These are phyloP conservation scores for Drosophila mayaguana DNA, from an alignment of 2,888 invertebrate genomes.

Conservation along the genomic window DNA sequence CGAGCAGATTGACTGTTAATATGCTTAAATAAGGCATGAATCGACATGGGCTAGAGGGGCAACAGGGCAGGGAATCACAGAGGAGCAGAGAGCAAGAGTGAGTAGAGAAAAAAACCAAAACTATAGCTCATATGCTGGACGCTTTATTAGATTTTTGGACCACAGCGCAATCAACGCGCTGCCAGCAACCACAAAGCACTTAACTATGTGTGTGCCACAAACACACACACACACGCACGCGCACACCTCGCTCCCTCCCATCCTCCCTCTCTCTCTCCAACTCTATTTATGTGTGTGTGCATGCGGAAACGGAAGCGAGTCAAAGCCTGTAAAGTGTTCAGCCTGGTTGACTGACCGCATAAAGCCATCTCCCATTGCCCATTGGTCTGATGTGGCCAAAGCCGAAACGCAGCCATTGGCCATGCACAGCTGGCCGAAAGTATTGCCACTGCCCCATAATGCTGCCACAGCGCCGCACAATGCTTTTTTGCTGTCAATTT, in stretches of 20 bases:
- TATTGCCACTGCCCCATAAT: slow-evolving; percentile 31
- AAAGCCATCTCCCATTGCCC: slow-evolving; percentile 43
- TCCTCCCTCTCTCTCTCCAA: neutral
- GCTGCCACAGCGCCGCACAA: slow-evolving; percentile 36
- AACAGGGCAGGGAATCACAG: neutral
- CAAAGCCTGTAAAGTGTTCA: slow-evolving; percentile 58
- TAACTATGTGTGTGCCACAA: slow-evolving; percentile 50
- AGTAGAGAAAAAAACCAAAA: slow-evolving; percentile 8
- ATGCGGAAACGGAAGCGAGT: slow-evolving; percentile 46
- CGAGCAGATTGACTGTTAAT: slow-evolving; percentile 53
- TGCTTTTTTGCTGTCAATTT: slow-evolving; percentile 72
- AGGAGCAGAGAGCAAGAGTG: neutral
- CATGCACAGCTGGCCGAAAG: slow-evolving; percentile 55
- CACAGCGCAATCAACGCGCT: slow-evolving; percentile 71
- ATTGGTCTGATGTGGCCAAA: slow-evolving; percentile 27
- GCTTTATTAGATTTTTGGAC: slow-evolving; percentile 72
- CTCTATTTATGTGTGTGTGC: slow-evolving; percentile 1
- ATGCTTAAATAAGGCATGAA: slow-evolving; percentile 50
- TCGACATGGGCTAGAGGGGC: slow-evolving; percentile 13
- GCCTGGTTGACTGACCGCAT: slow-evolving; percentile 66
- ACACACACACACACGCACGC: neutral
- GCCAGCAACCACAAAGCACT: slow-evolving; percentile 73
- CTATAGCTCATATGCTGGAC: slow-evolving; percentile 37
- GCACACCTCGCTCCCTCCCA: neutral
- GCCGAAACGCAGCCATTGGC: slow-evolving; percentile 20